These are phyloP conservation scores for Enteromius viviparus DNA, from an alignment of 2,797 vertebrate genomes.

Conservation along the genomic window DNA sequence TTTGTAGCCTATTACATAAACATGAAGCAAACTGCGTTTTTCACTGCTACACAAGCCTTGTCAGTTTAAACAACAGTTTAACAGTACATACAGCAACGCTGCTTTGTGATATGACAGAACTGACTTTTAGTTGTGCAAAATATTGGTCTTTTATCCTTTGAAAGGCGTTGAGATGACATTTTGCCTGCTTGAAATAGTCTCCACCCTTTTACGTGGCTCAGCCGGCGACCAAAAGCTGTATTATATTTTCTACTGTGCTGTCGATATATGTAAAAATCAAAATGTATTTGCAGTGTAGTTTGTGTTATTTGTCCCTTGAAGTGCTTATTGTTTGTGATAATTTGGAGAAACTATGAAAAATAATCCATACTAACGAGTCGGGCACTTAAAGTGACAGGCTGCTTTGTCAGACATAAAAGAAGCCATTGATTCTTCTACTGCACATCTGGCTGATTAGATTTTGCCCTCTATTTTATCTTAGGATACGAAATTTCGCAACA, in stretches of 20 bases:
- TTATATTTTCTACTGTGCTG: background rate
- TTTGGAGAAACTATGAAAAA: slow-evolving; percentile 10
- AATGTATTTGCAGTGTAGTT: background rate
- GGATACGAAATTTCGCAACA: background rate
- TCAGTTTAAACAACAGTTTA: background rate
- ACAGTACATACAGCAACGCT: background rate
- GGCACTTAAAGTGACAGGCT: slow-evolving; percentile 17
- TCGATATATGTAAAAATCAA: background rate
- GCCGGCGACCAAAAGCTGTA: background rate
- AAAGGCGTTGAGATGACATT: slow-evolving; percentile 19
- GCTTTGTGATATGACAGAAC: background rate
- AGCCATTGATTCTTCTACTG: background rate
- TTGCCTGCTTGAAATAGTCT: background rate
- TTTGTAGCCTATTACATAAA: slow-evolving; percentile 9
- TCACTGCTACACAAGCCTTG: background rate
- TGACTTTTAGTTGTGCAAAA: background rate
- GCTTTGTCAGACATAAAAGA: slow-evolving; percentile 33
- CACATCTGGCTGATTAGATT: background rate
- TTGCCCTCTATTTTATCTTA: background rate
- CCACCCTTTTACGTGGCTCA: slow-evolving; percentile 34
- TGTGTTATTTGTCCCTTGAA: background rate
- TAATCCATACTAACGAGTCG: slow-evolving; percentile 15
- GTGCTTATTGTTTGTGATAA: slow-evolving; percentile 18
- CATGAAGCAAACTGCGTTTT: slow-evolving; percentile 2
- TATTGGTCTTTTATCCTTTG: background rate